Evolutionary conservation across 1,140 invertebrate species (phyloP).

Genomic region (Conopomorpha cramerella): DNA sequence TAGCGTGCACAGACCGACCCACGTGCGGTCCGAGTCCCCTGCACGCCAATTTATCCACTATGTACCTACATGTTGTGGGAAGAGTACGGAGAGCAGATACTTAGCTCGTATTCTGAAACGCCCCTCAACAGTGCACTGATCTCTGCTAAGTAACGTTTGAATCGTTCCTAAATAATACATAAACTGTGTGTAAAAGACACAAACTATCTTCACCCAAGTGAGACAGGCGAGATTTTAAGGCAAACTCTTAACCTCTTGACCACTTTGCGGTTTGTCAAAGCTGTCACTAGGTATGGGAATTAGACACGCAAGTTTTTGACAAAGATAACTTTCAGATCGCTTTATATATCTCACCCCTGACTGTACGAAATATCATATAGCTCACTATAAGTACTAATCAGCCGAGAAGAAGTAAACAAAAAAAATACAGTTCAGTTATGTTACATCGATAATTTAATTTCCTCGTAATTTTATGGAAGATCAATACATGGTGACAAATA

Average conservation of each 20-base stretch:
- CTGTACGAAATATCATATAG: too few relatives aligned
- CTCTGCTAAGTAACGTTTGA: too few relatives aligned
- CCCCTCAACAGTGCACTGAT: too few relatives aligned
- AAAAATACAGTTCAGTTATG: slow-evolving; percentile 43
- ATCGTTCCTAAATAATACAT: not conserved
- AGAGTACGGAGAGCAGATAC: not conserved
- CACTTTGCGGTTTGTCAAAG: not conserved
- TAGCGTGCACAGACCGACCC: slow-evolving; percentile 22
- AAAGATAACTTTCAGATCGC: too few relatives aligned
- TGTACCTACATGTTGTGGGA: too few relatives aligned
- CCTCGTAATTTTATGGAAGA: slow-evolving; percentile 60
- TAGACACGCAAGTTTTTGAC: too few relatives aligned
- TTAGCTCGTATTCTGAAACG: too few relatives aligned
- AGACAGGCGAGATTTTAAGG: too few relatives aligned
- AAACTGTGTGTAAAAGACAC: not conserved
- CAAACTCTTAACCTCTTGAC: not conserved
- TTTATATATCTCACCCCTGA: too few relatives aligned
- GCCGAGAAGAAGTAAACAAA: slow-evolving; percentile 22
- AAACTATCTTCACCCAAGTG: not conserved
- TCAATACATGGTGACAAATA: slow-evolving; percentile 59
- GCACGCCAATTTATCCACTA: slow-evolving; percentile 10
- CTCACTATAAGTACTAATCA: too few relatives aligned
- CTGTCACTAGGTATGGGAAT: not conserved
- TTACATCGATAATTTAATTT: slow-evolving; percentile 61
- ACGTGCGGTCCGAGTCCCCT: slow-evolving; percentile 19